Evolutionary conservation across 2,113 vertebrate species (phyloP), one percentile per base, ranked within the genome.

Genomic region (Neolamprologus longior): DNA sequence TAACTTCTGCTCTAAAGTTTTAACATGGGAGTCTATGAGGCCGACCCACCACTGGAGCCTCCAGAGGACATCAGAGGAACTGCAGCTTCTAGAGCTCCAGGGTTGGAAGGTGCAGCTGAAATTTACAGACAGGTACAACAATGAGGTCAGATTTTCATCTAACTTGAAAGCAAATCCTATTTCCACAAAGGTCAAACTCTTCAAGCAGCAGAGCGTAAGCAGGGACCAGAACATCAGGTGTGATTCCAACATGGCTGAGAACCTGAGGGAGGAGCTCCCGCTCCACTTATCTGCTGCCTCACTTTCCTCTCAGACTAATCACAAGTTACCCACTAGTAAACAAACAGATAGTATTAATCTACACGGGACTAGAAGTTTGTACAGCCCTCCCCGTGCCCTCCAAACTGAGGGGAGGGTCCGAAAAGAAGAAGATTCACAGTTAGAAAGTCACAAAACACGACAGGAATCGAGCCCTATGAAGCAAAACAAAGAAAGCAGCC

Each of bases 401-500:
- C 45, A 2, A 79, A 13, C 52, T 4, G 21, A 52, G 55, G 54
- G 14, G 9, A 80, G 76, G 76, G 19, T 80, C 50, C 7, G 8
- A 81, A 76, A 9, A 37, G 9, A 14, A 26, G 47, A 31, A 89
- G 21, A 82, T 88, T 89, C 89, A 93, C 89, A 89, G 86, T 89
- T 33, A 92, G 79, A 89, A 82, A 92, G 87, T 90, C 88, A 94
- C 87, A 79, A 31, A 83, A 88, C 85, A 85, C 86, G 84, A 89
- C 86, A 83, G 42, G 21, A 84, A 88, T 73, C 24, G 17, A 92
- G 93, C 93, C 94, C 91, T 91, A 86, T 83, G 87, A 92, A 89
- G 85, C 89, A 50, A 82, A 88, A 90, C 28, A 86, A 90, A 91
- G n/a, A 71, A 54, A 68, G 63, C 33, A 68, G 33, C 61, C 11